Base-by-base conservation (phyloP, 2,797 vertebrate species). In the Neopelma chrysocephalum region DNA sequence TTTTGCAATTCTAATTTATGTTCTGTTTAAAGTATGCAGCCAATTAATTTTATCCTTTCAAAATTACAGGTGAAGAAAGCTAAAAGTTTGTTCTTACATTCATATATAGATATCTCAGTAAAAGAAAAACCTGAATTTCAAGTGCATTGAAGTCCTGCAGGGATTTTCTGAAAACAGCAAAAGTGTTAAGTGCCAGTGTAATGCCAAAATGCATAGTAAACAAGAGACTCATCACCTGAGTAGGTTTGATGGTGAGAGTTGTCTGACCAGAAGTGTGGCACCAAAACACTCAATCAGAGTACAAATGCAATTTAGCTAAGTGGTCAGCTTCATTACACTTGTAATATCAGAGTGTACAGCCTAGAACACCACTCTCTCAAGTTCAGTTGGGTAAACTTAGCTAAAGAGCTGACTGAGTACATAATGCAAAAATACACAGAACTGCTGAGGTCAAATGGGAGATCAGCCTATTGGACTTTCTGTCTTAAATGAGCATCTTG, bases 1-100 rank as follows among this genome's bases (percentile, higher is more conserved):
- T 90, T 96, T 92, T 91, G n/a, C 69, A 87, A 78, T 87, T 89
- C 45, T 82, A 85, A 87, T 90, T 89, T 80, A 65, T 61, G 20
- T 62, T 88, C 72, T 86, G 71, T 78, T 88, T 95, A 81, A 96
- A 88, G 15, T 64, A 69, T 58, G 10, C 16, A 72, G 31, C 38
- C 6, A 53, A 85, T 68, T 87, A 91, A 71, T 80, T 72, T 88
- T 93, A 79, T 88, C 43, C 25, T 94, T 88, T 88, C 57, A 86
- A 93, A 94, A 84, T 81, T 90, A 36, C 50, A 72, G 47, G 32
- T 91, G 54, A 93, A 81, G 53, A 86, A 88, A 26, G 50, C 34
- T 82, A 64, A 54, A 85, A 89, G 34, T 86, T 58, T 81, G 34
- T 62, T 61, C 72, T 82, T 54, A 36, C 34, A 29, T 57, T 80